Evolutionary conservation across 2,888 invertebrate species (phyloP), one percentile per base, ranked within the genome.

Genomic region (Mellilla xanthometata): DNA sequence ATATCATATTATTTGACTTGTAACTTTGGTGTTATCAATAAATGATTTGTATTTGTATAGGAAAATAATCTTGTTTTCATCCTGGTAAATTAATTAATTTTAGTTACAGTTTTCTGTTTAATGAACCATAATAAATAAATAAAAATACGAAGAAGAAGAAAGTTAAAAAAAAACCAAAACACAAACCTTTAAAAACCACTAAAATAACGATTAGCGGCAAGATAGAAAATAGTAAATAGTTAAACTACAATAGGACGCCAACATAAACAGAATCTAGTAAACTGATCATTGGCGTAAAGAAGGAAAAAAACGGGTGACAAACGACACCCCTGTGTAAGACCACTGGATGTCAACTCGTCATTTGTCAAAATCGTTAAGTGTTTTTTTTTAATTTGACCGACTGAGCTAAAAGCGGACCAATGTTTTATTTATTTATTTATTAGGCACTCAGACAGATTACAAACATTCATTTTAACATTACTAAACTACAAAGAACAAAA

Each of bases 341-440:
- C 61, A 30, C 54, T 42, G 55, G 56, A 55, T 76, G 76, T 80
- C 80, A 75, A 52, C 78, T 72, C 56, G 69, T 68, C 73, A 74
- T 79, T 80, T 72, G 76, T 80, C 73, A 80, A 58, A 36, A n/a
- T 4, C 10, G n/a, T 26, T 23, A 29, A 54, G 41, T 46, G 54
- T 46, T 45, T 19, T 46, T 52, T 46, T 45, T 19, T 19, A 6
- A 6, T 19, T 43, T 32, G 11, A 12, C 51, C 40, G 35, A 49
- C 30, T 34, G 9, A 2, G 22, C 3, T 27, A 12, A 15, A n/a
- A n/a, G 24, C 4, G 7, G 24, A 2, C 7, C 8, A 24, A 24
- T 24, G 24, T 19, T 19, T 19, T 19, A 3, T 4, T 19, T 19
- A 4, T 19, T 4, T 19, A n/a, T n/a, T n/a, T n/a, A n/a, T n/a